Base-by-base conservation (phyloP, 2,113 vertebrate species). In the Nematolebias whitei region DNA sequence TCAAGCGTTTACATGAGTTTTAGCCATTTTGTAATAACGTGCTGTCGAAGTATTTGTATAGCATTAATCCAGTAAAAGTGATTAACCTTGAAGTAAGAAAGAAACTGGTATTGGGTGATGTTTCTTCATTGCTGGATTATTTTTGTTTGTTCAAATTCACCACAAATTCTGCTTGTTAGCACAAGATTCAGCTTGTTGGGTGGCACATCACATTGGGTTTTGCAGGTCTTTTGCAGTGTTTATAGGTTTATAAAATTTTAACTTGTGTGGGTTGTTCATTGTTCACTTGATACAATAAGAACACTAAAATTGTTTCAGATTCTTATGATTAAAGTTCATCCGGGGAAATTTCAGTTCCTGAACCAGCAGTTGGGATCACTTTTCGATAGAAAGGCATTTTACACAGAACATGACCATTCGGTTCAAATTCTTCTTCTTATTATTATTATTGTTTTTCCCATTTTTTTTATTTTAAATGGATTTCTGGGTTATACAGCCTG, bases 181-280 rank as follows among this genome's bases (percentile, higher is more conserved):
- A n/a, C n/a, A 74, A 77, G 61, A 71, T 74, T 5, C 9, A 35
- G n/a, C n/a, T 10, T 35, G 5, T 35, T 35, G 23, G 65, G 23
- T 2, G 18, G 44, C 44, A 61, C 23, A 24, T 66, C 15, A 35
- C 47, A 39, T 52, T 65, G 53, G 61, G 19, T 15, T 58, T 54
- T 29, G 51, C 41, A 38, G 43, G 24, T 18, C 40, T 74, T 60
- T 61, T 48, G 47, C 58, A 74, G 66, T 73, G 73, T 78, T 66
- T 39, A 54, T 22, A 63, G 15, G 47, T 59, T 72, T 53, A 24
- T 44, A 32, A 26, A 24, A 0, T 57, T 68, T 70, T 26, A 59
- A 41, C 55, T 64, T 59, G 39, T 83, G 80, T 71, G 83, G 71
- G 73, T 82, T 80, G 77, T 83, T 83, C 83, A 85, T 82, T 87